Evolutionary conservation across 2,888 invertebrate genomes (phyloP), one percentile per base, ranked within the genome.

Genomic region (Rhodophaea formosa): DNA sequence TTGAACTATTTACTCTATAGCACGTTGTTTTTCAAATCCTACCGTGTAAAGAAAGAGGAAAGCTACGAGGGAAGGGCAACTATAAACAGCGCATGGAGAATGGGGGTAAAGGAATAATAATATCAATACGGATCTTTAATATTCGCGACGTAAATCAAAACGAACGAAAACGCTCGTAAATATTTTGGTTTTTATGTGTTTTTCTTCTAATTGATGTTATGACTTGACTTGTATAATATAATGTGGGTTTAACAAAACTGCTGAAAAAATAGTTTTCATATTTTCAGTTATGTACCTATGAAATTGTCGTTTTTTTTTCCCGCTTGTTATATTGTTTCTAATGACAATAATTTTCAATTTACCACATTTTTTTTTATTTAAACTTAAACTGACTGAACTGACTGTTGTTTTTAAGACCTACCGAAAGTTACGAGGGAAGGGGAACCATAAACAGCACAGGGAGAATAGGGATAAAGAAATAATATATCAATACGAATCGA

Each of bases 401-500:
- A n/a, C n/a, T n/a, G n/a, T n/a, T n/a, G n/a, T 72, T 68, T 70
- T 74, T 43, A 90, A 87, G 87, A 82, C 82, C 76, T 70, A 66
- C 80, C 78, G 83, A 82, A 89, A 88, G 88, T 88, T 89, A 89
- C 86, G 86, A 87, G 86, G 84, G 86, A 83, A 74, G n/a, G 83
- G 87, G 82, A 79, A 81, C 82, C 88, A 88, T 89, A 90, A 90
- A 90, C 90, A 88, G 86, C 84, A 79, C 80, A 59, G 75, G 85
- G 86, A 86, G 82, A 89, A 88, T 82, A 62, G 77, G 80, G 88
- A 91, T 89, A 88, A 88, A 88, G 86, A 87, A 87, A 89, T 89
- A 91, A 91, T 91, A 90, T 90, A 90, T 90, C 90, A 91, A 88
- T 91, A 88, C 84, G 88, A 89, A 87, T 91, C n/a, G n/a, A n/a